These are phyloP conservation scores for Helicorthomorpha holstii DNA, from an alignment of 1,140 invertebrate species.

Conservation along the genomic window DNA sequence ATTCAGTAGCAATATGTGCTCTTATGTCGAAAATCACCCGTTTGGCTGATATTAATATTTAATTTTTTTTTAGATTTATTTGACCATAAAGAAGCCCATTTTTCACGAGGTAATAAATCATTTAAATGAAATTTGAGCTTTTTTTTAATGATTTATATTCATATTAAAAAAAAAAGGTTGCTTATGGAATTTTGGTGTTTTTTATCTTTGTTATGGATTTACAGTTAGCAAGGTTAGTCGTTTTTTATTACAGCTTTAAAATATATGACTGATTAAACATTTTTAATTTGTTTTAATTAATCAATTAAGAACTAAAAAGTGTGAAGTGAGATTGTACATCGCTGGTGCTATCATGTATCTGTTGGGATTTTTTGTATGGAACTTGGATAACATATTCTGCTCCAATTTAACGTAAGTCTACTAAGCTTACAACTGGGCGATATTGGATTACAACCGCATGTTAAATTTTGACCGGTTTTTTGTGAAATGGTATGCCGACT, in stretches of 20 bases:
- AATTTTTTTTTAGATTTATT: slow-evolving; percentile 16
- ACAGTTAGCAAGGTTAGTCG: slow-evolving; percentile 16
- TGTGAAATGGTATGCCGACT: background rate
- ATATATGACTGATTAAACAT: background rate
- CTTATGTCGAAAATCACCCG: background rate
- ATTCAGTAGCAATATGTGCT: background rate
- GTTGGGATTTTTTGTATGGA: slow-evolving; percentile 25
- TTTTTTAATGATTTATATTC: background rate
- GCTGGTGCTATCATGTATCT: slow-evolving; percentile 19
- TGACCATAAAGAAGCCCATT: slow-evolving; percentile 19
- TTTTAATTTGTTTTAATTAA: slow-evolving; percentile 1
- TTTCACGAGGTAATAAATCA: slow-evolving; percentile 18
- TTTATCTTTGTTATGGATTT: slow-evolving; percentile 17
- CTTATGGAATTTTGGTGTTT: slow-evolving; percentile 22
- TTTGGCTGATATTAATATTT: background rate
- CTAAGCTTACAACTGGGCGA: too few species aligned
- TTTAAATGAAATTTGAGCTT: background rate
- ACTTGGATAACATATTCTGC: slow-evolving; percentile 27
- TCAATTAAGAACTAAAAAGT: slow-evolving; percentile 14
- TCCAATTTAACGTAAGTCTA: slow-evolving; percentile 19
- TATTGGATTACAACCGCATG: too few species aligned
- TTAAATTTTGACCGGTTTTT: background rate
- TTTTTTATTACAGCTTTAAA: background rate
- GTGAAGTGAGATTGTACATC: slow-evolving; percentile 16
- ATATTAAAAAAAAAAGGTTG: slow-evolving; percentile 1